Base-by-base conservation (phyloP, 1,140 invertebrate genomes). In the Zaprionus taronus region DNA sequence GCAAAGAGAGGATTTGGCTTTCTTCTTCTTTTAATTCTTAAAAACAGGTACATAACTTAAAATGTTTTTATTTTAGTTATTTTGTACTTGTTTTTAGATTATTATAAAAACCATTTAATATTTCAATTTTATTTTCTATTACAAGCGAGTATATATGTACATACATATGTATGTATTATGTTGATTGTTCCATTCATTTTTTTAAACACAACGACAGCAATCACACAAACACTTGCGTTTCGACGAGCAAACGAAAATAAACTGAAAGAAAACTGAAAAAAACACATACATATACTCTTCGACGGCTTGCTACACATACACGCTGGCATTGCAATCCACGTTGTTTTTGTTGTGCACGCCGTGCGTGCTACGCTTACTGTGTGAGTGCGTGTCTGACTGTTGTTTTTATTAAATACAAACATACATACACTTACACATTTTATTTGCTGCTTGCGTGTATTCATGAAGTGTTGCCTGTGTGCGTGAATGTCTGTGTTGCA, bases 141-240 rank as follows among this genome's bases (percentile, higher is more conserved):
- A 24, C 9, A 51, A 51, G 20, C 9, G 20, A 51, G 7, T 20
- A 47, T 47, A n/a, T 44, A 44, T 44, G 6, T n/a, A n/a, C n/a
- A n/a, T 47, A 47, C 9, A n/a, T 47, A 47, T 47, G 41, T 47
- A 47, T 47, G 41, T 17, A 47, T 2, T n/a, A 22, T 20, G 2
- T 51, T 14, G 2, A 26, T 4, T 31, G 24, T 77, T 56, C 6
- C 34, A 22, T 41, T 55, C n/a, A 41, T 65, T 68, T 72, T 65
- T 55, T n/a, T 47, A 66, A 24, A 44, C 17, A 61, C 61, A 61
- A 56, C 56, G 64, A 66, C 38, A 57, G 51, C 57, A 72, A 72
- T 72, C 79, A 68, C 49, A 87, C 77, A 36, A 81, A 78, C 85
- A 89, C 84, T 90, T 89, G 84, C 75, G 84, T 58, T 76, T 63